Base-by-base conservation (phyloP, 2,888 invertebrate genomes). In the Drosophila mercatorum region DNA sequence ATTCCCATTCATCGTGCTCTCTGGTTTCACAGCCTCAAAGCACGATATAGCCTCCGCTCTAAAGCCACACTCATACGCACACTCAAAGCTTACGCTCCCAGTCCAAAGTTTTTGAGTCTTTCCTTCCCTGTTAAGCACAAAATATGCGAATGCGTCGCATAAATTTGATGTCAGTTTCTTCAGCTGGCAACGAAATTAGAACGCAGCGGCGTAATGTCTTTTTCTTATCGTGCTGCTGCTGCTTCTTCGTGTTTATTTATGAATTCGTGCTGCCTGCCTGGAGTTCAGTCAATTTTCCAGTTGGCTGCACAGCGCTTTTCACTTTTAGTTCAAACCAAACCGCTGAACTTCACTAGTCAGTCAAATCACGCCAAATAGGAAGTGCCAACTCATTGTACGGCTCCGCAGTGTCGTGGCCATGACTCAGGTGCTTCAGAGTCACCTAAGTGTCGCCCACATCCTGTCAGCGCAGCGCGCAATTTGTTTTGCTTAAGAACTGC, bases 381-480 rank as follows among this genome's bases (percentile, higher is more conserved):
- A 82, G 62, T 75, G 89, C 75, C 75, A 73, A 89, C 85, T 89
- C 83, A 83, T 82, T 82, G 83, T 85, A 64, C 40, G 41, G 51
- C 55, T 47, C 34, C 10, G 46, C 14, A 17, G 8, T 26, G 31
- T 55, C 44, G 40, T 38, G 53, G 59, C 57, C 73, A 68, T 87
- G 87, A 89, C 90, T 89, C 87, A 90, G 87, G 90, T 87, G 87
- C 67, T 53, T 60, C 60, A 14, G 40, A 49, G 87, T 71, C 58
- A 55, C 55, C 73, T 43, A 58, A 72, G 61, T 60, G 59, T 74
- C 69, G 47, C 75, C 80, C 70, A 61, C 64, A 68, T 61, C 60
- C 68, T 63, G 52, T 53, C 62, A 75, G 60, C 60, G 67, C 68
- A 17, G 61, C 53, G 49, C 40, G 78, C 78, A 90, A 87, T 87